Conservation (phyloP, 2,113 vertebrate genomes). For the Megaceryle maxima region DNA sequence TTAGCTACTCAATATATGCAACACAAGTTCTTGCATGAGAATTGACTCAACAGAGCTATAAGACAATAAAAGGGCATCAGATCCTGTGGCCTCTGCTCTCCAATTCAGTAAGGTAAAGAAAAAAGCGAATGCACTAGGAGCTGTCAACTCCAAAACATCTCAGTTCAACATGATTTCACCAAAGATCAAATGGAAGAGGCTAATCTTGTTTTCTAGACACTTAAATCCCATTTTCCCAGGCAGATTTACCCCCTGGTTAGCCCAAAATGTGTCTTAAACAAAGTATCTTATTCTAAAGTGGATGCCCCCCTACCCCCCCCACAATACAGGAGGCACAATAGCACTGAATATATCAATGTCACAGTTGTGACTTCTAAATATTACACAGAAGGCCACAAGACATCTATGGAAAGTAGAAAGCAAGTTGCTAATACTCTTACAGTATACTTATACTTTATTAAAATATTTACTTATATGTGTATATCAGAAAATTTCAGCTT, state of each 20-base stretch:
- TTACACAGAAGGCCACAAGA: not conserved
- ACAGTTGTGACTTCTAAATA: conserved; percentile 9
- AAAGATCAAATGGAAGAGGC: conserved; percentile 61
- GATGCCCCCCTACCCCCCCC: too few relatives aligned
- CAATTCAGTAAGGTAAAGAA: conserved; percentile 58
- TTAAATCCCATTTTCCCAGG: conserved; percentile 70
- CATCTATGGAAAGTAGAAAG: not conserved
- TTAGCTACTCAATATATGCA: conserved; percentile 7
- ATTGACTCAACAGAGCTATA: conserved; percentile 58
- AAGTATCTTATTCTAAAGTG: conserved; percentile 56
- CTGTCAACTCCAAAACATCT: conserved; percentile 61
- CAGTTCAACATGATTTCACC: conserved; percentile 58
- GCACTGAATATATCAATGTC: conserved; percentile 38
- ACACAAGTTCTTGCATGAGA: conserved; percentile 71
- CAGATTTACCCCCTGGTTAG: conserved; percentile 49
- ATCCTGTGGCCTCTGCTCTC: conserved; percentile 53
- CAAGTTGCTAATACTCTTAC: not conserved
- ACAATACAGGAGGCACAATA: conserved; percentile 29
- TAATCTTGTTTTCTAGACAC: conserved; percentile 74
- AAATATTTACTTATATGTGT: not conserved
- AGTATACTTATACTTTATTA: not conserved
- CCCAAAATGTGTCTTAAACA: conserved; percentile 42
- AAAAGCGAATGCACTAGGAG: conserved; percentile 65
- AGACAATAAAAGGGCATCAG: conserved; percentile 70
- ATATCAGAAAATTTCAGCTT: not conserved